Evolutionary conservation across 2,113 vertebrate genomes (phyloP), one percentile per base, ranked within the genome.

Genomic region (Laticauda colubrina): DNA sequence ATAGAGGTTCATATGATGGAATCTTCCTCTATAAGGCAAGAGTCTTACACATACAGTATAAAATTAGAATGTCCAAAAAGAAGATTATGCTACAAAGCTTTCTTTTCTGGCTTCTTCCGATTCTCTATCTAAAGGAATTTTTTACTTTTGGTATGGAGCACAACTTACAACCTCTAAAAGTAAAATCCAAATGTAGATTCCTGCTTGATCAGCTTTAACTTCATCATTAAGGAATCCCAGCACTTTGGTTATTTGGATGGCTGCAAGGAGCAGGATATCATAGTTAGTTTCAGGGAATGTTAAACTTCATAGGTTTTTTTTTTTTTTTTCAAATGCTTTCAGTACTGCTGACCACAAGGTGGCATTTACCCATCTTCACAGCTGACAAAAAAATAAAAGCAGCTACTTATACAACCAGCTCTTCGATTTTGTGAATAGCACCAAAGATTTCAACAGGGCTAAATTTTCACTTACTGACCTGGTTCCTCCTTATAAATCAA

Each of bases 391-490:
- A 56, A 2, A 21, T 54, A 81, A 93, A 93, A 43, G 34, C 51
- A 89, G 89, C 69, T 85, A 14, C 89, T 94, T 94, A 93, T 95
- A 86, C 90, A 93, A 87, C 15, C 93, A 95, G 89, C 48, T 21
- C 45, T 93, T 54, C 87, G 95, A 94, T 90, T 95, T 93, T 59
- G 54, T 94, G 91, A 96, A 85, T 94, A 94, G 86, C 94, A 75
- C 91, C 54, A 86, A 57, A 54, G 93, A 90, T 26, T 91, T 88
- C 48, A 96, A 92, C 54, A 94, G 90, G 43, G 85, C 91, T 93
- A 59, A 94, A 91, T 87, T 93, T 87, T 85, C 7, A 34, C 20
- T 11, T 45, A 55, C 20, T 85, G 10, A 89, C 43, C 24, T 89
- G 54, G 56, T 45, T 89, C 43, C 12, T 59, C 4, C 12, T 85